Evolutionary conservation across 1,140 invertebrate species (phyloP).

Genomic region (Nilaparvata lugens): DNA sequence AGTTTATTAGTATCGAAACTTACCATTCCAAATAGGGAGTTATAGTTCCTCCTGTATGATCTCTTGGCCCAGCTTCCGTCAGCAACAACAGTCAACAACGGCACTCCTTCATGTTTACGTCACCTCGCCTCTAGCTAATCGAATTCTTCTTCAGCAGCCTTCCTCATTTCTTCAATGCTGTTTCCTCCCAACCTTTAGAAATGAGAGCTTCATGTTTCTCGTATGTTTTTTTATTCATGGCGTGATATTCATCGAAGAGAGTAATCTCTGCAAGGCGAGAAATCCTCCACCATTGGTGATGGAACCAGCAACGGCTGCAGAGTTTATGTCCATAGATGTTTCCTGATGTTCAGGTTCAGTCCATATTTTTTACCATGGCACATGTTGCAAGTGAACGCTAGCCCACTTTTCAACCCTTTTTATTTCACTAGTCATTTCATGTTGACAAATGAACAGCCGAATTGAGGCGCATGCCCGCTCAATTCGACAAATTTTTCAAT

Average conservation of each 20-base stretch:
- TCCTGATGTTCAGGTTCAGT: conserved; percentile 14
- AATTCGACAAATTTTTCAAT: too few species aligned
- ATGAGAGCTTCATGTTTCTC: conserved; percentile 19
- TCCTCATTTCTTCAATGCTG: conserved; percentile 26
- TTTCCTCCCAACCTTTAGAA: conserved; percentile 15
- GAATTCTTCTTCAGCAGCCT: conserved; percentile 30
- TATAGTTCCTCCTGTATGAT: conserved; percentile 30
- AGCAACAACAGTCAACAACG: conserved; percentile 30
- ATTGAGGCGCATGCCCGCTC: neutral
- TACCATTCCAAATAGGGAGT: conserved; percentile 29
- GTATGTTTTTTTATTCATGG: conserved; percentile 25
- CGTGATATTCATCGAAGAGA: conserved; percentile 26
- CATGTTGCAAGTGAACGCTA: conserved; percentile 21
- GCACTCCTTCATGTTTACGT: conserved; percentile 31
- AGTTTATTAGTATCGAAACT: neutral
- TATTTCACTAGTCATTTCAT: conserved; percentile 4
- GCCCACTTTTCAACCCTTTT: conserved; percentile 14
- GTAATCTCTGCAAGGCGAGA: conserved; percentile 26
- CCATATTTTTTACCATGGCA: conserved; percentile 20
- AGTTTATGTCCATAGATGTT: conserved; percentile 21
- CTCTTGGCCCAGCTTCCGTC: conserved; percentile 33
- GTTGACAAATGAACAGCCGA: conserved; percentile 12
- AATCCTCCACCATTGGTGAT: conserved; percentile 26
- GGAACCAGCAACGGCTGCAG: conserved; percentile 21
- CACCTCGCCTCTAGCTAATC: conserved; percentile 26